Base-by-base conservation (phyloP, 2,888 invertebrate species). In the Latheticus oryzae region DNA sequence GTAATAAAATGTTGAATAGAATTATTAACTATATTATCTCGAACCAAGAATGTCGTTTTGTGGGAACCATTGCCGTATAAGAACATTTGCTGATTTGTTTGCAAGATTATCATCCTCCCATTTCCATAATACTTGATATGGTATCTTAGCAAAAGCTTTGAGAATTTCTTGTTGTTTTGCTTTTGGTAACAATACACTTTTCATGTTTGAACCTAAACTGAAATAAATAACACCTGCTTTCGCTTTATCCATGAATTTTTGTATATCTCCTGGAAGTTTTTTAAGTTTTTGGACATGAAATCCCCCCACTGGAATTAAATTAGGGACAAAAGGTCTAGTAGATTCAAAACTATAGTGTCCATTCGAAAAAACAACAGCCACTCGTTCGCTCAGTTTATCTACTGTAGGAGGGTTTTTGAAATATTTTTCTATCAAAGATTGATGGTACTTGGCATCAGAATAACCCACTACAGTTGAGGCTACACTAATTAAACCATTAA, bases 61-160 rank as follows among this genome's bases (percentile, higher is more conserved):
- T 0, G 89, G 89, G 24, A 89, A 68, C 89, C 89, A 90, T 60
- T 84, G 83, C 53, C 78, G 75, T 1, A 82, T 76, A 37, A 82
- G 76, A 0, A 89, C 78, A 68, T 87, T 87, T 0, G 78, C 66
- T 0, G 87, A 81, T 64, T 82, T 79, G 23, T 82, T 80, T 1
- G 80, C 77, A 7, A 84, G 69, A 2, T 66, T 57, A 1, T 82
- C 79, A 0, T 82, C 80, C 61, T 88, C 87, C 48, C 47, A 58
- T 76, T 88, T 88, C 86, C 87, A 87, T n/a, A 89, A 67, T 0
- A 89, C 82, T 4, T 81, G 83, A 55, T 86, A 84, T 42, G 85
- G 84, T 0, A 87, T 64, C 55, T 78, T 80, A 1, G 80, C 77
- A 47, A 89, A 84, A 1, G 82, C 82, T 55, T 82, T 82, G 2